Evolutionary conservation across 2,888 invertebrate genomes (phyloP), one percentile per base, ranked within the genome.

Genomic region (Tortricodes alternella): DNA sequence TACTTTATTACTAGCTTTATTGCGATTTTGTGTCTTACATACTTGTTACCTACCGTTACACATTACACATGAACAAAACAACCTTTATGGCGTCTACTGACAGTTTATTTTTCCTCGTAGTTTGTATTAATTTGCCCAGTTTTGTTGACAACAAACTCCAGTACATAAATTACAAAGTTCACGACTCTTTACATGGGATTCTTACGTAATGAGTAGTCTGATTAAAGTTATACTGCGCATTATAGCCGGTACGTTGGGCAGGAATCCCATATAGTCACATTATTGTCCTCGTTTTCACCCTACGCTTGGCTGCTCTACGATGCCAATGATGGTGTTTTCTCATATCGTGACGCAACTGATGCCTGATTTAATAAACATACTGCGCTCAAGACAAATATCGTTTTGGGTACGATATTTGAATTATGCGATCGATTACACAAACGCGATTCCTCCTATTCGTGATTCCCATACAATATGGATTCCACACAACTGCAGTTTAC

Each of bases 1-100:
- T 80, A 83, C 73, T 86, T 83, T 80, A 85, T 80, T 71, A 63
- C 73, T 62, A 39, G 62, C 58, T 81, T 85, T 83, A 85, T 76
- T 63, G 74, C 70, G 69, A 71, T 78, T 80, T 76, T 71, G 69
- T 67, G 66, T 66, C 68, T 67, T 68, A 70, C 38, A 19, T 34
- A 46, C 34, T 41, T 29, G 29, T 53, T 56, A 50, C 50, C 43
- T 27, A 43, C 19, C 27, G 19, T 34, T 43, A 46, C 34, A 46
- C 34, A 15, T 19, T 16, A 11, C 27, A 38, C n/a, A 29, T 27
- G 24, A 21, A 15, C 27, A 16, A 44, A 27, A 6, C 18, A 7
- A 19, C 37, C 56, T 44, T 49, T 23, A 37, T 16, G 9, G 2
- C 7, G n/a, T 18, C 6, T 4, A 18, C 3, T n/a, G 15, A 50